Evolutionary conservation across 2,888 invertebrate species (phyloP), one percentile per base, ranked within the genome.

Genomic region (Aquatica leii): DNA sequence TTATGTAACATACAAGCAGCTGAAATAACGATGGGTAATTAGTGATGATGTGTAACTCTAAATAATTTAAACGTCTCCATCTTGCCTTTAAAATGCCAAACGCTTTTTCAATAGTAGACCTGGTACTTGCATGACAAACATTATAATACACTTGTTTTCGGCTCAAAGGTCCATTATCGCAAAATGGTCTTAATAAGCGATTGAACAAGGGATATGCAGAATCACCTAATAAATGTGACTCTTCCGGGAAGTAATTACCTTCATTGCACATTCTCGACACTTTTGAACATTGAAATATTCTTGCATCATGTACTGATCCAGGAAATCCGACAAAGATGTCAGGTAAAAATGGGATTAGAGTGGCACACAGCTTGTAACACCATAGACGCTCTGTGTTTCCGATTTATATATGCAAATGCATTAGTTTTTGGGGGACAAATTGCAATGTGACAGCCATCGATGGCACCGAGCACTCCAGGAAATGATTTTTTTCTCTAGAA

Each of bases 51-150:
- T 40, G 40, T 14, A 40, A 14, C 14, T 40, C 40, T 14, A 40
- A 40, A 40, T 40, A 40, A 40, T 40, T 40, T 14, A 40, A 40
- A 8, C 40, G 11, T 40, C 40, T 40, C n/a, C n/a, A n/a, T n/a
- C n/a, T n/a, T n/a, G n/a, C n/a, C n/a, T n/a, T n/a, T n/a, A n/a
- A n/a, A n/a, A 40, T 40, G 12, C 40, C 40, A 40, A 40, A 40
- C 12, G 40, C 40, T 40, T 14, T 9, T 40, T 40, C 40, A 11
- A 40, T 14, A 14, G 14, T 14, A 40, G 40, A 40, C 14, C 40
- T 31, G 31, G 31, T 31, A 31, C 31, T 31, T 31, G 9, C 31
- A 31, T 31, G 31, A 9, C 31, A 31, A 31, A 31, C 31, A 31
- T 31, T 31, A 31, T 31, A 31, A 31, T 31, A 9, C 4, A 31